A percentile compares a stretch with the other conserved stretches of the same genome.
Evolutionary conservation across 1,140 invertebrate species (phyloP).

Genomic region (Ruditapes philippinarum): DNA sequence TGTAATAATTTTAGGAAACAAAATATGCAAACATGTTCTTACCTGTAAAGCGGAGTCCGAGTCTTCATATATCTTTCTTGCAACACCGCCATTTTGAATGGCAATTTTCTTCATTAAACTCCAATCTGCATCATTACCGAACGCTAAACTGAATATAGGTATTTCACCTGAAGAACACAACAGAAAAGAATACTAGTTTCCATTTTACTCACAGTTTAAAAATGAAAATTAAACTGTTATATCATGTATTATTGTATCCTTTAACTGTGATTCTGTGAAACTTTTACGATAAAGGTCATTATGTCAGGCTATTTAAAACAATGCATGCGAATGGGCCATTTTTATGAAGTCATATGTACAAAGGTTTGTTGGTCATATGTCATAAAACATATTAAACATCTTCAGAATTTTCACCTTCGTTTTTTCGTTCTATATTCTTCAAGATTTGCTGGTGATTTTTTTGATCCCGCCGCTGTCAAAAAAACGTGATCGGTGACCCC

Average conservation of each 20-base stretch:
- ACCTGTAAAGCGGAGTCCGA: constrained; percentile 90
- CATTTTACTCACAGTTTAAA: too few species aligned
- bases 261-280: too few species aligned
- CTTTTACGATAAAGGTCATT: too few species aligned
- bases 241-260: too few species aligned
- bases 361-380: neutral
- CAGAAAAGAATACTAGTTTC: too few species aligned
- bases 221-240: too few species aligned
- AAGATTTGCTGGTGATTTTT: constrained; percentile 88
- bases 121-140: constrained; percentile 91
- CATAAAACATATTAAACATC: too few species aligned
- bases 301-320: too few species aligned
- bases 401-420: constrained; percentile 61
- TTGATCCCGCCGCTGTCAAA: constrained; percentile 91
- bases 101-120: constrained; percentile 90
- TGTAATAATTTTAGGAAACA: too few species aligned
- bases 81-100: constrained; percentile 90
- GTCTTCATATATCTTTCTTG: constrained; percentile 92
- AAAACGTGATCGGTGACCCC: constrained; percentile 89
- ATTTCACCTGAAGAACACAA: constrained; percentile 59
- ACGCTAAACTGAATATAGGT: constrained; percentile 90
- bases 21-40: neutral
- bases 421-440: constrained; percentile 77
- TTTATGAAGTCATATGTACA: too few species aligned
- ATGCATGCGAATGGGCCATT: too few species aligned